Percentiles rank a stretch among this genome's conserved stretches.
phyloP scores from a whole-genome alignment of 2,888 invertebrate genomes.

The Conistra vaccinii region DNA sequence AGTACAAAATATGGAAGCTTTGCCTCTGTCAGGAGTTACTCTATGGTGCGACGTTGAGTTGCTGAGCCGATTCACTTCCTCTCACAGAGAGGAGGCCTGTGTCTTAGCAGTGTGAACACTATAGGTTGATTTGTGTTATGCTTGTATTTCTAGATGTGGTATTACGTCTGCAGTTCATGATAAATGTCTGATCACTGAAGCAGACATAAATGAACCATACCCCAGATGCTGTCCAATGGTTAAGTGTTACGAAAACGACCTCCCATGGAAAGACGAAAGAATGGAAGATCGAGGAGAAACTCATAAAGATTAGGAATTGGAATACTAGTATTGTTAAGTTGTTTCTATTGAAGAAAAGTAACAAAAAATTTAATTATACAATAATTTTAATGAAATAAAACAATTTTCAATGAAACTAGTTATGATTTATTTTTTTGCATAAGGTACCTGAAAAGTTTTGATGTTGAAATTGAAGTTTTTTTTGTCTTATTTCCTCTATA shows the following conservation, averaged over 20 bases:
- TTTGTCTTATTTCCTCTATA: neutral
- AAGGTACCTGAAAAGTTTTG: too few relatives aligned
- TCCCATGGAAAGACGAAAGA: neutral
- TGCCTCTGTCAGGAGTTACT: neutral
- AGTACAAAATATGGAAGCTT: neutral
- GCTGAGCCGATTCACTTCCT: too few relatives aligned
- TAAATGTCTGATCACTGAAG: constrained; percentile 14
- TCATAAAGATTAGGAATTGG: neutral
- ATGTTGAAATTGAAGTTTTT: neutral
- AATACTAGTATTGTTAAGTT: neutral
- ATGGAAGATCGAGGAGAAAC: neutral
- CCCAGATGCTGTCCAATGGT: constrained; percentile 40
- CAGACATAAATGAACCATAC: constrained; percentile 18
- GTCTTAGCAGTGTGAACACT: too few relatives aligned
- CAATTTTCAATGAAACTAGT: neutral
- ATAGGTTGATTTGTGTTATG: neutral
- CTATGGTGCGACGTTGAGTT: neutral
- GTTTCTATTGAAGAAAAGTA: neutral
- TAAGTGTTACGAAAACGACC: constrained; percentile 7
- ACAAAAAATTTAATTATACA: neutral
- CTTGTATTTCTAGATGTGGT: constrained; percentile 37
- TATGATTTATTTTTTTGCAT: neutral
- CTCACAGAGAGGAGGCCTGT: too few relatives aligned
- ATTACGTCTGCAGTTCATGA: neutral
- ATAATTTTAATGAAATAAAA: neutral